Conservation (phyloP, 1,140 invertebrate genomes). For the Carposina sasakii region DNA sequence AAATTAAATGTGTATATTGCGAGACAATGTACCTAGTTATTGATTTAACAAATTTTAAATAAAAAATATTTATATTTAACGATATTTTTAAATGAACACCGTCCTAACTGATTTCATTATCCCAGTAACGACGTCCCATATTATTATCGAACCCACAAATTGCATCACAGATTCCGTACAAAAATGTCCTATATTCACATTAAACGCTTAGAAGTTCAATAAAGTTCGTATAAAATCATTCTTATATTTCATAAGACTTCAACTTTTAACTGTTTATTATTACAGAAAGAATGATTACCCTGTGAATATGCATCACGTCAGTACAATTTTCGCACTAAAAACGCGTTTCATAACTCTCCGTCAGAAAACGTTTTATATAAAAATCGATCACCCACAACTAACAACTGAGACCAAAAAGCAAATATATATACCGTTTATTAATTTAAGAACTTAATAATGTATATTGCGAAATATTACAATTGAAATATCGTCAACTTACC, state of each 20-base stretch:
- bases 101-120: neutral
- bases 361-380: neutral
- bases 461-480: neutral
- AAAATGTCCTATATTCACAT: neutral
- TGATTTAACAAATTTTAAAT: neutral
- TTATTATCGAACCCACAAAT: neutral
- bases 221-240: neutral
- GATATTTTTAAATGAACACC: neutral
- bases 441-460: neutral
- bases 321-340: neutral
- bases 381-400: neutral
- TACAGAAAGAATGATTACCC: neutral
- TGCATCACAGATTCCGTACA: neutral
- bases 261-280: neutral
- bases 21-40: neutral
- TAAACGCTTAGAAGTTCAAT: neutral
- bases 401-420: neutral
- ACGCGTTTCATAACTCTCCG: neutral
- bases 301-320: neutral
- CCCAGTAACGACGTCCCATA: neutral
- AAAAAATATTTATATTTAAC: neutral
- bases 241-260: neutral
- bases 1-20: neutral
- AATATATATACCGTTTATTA: neutral
- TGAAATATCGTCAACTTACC: neutral